phyloP scores from a whole-genome alignment of 2,888 invertebrate species.

The Euplagia quadripunctaria region DNA sequence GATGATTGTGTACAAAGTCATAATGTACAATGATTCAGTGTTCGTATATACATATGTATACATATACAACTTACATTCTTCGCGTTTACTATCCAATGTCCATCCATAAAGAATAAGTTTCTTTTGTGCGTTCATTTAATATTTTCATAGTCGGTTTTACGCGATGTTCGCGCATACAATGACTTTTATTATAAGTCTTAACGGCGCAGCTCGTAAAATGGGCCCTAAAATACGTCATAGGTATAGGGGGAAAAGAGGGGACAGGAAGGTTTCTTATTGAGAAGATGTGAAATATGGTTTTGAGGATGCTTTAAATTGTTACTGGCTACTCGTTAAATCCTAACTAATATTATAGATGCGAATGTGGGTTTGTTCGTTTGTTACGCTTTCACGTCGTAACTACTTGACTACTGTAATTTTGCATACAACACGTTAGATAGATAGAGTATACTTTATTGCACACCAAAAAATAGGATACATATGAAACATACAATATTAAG shows the following conservation, averaged over 20 bases:
- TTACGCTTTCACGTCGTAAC: too few species aligned
- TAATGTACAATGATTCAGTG: neutral
- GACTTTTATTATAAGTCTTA: slow-evolving; percentile 40
- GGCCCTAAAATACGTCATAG: slow-evolving; percentile 20
- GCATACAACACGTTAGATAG: too few species aligned
- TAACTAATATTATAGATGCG: too few species aligned
- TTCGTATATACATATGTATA: neutral
- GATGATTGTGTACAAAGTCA: neutral
- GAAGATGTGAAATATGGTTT: slow-evolving; percentile 19
- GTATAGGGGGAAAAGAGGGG: slow-evolving; percentile 2
- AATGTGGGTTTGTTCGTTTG: too few species aligned
- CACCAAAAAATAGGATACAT: too few species aligned
- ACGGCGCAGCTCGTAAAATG: slow-evolving; percentile 40
- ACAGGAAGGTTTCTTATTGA: slow-evolving; percentile 9
- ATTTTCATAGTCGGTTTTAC: slow-evolving; percentile 49
- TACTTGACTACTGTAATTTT: too few species aligned
- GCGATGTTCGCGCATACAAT: slow-evolving; percentile 51
- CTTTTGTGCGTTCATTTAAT: slow-evolving; percentile 51
- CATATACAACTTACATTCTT: slow-evolving; percentile 21
- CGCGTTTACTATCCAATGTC: slow-evolving; percentile 21
- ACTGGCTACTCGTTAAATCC: too few species aligned
- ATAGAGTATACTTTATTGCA: too few species aligned
- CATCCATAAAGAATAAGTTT: slow-evolving; percentile 39
- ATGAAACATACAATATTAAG: too few species aligned
- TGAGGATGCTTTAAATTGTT: too few species aligned